These are phyloP conservation scores for Lampropteryx suffumata DNA, from an alignment of 2,888 invertebrate genomes.

Conservation along the genomic window DNA sequence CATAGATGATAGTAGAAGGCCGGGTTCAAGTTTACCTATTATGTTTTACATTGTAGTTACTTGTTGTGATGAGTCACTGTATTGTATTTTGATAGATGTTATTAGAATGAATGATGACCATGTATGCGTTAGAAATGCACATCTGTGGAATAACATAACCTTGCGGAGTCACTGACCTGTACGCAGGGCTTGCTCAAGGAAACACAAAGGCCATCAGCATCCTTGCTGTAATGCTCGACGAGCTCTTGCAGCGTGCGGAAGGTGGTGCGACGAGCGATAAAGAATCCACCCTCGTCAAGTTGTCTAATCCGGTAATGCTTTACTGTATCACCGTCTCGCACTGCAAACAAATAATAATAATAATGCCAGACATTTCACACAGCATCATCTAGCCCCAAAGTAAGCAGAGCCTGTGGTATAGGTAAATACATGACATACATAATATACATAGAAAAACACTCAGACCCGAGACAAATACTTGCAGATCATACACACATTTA, in stretches of 20 bases:
- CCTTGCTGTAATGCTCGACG: constrained; percentile 98
- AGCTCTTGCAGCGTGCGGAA: constrained; percentile 98
- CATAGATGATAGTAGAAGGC: constrained; percentile 40
- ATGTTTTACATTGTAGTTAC: constrained; percentile 25
- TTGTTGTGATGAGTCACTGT: constrained; percentile 28
- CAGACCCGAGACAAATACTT: too few species aligned
- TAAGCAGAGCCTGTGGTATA: too few species aligned
- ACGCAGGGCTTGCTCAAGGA: constrained; percentile 97
- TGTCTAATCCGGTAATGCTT: constrained; percentile 99
- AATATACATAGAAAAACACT: too few species aligned
- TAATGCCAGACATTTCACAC: too few species aligned
- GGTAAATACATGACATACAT: too few species aligned
- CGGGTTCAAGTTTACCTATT: constrained; percentile 37
- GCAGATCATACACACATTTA: too few species aligned
- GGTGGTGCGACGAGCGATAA: constrained; percentile 98
- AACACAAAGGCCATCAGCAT: constrained; percentile 99
- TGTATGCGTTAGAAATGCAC: constrained; percentile 20
- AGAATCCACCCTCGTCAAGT: constrained; percentile 99
- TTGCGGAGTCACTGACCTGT: constrained; percentile 84
- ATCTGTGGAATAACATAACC: constrained; percentile 7
- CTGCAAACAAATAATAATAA: constrained; percentile 82
- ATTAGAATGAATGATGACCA: constrained; percentile 21
- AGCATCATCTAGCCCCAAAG: too few species aligned
- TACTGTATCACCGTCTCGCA: constrained; percentile 99
- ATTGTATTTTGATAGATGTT: constrained; percentile 27